Evolutionary conservation across 2,888 invertebrate species (phyloP), one percentile per base, ranked within the genome.

Genomic region (Ennomos quercinarius): DNA sequence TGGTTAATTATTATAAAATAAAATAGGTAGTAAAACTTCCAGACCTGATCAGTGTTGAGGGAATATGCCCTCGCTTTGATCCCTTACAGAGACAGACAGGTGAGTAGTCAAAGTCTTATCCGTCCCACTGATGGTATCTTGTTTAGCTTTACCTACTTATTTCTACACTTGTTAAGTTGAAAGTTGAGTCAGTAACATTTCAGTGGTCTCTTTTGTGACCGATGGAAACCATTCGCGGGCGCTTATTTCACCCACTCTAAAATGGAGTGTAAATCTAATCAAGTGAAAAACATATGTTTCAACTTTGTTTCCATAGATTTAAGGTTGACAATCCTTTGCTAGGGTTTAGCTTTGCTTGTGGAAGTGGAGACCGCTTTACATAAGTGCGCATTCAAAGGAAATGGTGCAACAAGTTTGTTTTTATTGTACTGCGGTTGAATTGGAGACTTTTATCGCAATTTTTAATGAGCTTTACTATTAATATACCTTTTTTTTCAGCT

Each of bases 331-430:
- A 9, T 57, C 11, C 1, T n/a, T 11, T 41, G 6, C n/a, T 44
- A 34, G 27, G 9, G 9, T 37, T 11, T 10, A n/a, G 36, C 9
- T 39, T 46, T 40, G 39, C 27, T 1, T 38, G n/a, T 48, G 34
- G 39, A 36, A 12, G 13, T 44, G 40, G 34, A 10, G n/a, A 39
- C 42, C 41, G 12, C 41, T 57, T 57, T 8, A 36, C 57, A 38
- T 51, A 57, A 51, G 57, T 57, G 51, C 39, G 37, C 53, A 36
- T 49, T 53, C 27, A 53, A 59, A 59, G 37, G 53, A 49, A 53
- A 48, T 9, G 35, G 48, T 40, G 58, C 53, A 59, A 59, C 58
- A 59, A 53, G 53, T 59, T 17, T 11, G 36, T 39, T 38, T 43
- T 48, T 43, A 47, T 48, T 58, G 43, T 48, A 6, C 27, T 27